These are phyloP conservation scores for Sorex araneus DNA, from an alignment of 2,113 vertebrate genomes.

Conservation along the genomic window DNA sequence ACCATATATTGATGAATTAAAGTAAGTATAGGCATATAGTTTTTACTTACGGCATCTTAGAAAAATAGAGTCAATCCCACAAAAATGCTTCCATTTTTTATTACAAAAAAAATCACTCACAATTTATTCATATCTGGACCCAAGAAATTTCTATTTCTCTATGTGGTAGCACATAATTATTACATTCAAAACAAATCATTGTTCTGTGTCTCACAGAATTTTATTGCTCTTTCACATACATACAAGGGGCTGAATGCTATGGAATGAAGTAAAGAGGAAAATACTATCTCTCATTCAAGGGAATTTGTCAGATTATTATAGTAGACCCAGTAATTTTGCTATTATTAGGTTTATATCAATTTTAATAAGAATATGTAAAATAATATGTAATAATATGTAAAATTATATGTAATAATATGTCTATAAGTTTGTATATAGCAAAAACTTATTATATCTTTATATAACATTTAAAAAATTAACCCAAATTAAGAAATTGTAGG, in stretches of 20 bases:
- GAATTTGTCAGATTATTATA: not conserved
- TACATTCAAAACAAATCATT: not conserved
- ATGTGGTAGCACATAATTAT: not conserved
- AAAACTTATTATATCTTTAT: not conserved
- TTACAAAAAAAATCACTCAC: not conserved
- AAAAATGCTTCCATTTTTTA: not conserved
- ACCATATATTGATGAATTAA: not conserved
- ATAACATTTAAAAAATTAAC: not conserved
- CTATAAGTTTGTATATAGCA: too few species aligned
- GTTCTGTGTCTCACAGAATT: not conserved
- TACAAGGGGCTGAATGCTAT: not conserved
- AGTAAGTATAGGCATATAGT: not conserved
- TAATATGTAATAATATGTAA: too few species aligned
- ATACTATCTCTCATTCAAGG: not conserved
- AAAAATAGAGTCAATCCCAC: not conserved
- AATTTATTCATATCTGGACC: slow-evolving; percentile 11
- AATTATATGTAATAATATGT: too few species aligned
- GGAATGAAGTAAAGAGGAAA: not conserved
- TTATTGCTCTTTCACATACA: not conserved
- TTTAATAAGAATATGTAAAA: too few species aligned
- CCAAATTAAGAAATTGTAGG: slow-evolving; percentile 38
- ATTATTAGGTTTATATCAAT: not conserved
- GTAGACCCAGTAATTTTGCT: not conserved
- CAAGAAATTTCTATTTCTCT: not conserved
- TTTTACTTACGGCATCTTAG: not conserved